Evolutionary conservation across 2,888 invertebrate genomes (phyloP), one percentile per base, ranked within the genome.

Genomic region (Cerastis leucographa): DNA sequence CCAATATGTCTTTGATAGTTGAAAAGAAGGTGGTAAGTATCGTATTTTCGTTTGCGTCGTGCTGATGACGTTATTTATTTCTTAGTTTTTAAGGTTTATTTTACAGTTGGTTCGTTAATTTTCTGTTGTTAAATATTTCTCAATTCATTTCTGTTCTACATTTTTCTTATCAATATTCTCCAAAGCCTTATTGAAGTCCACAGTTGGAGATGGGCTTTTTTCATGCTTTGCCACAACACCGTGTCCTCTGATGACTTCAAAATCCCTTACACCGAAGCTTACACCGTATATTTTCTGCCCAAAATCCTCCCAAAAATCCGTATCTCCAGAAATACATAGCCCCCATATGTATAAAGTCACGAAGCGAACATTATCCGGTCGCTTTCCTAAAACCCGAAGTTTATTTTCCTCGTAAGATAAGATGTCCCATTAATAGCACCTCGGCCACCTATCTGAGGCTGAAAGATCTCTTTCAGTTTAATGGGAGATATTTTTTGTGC

Each of bases 401-500:
- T 83, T 87, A 87, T 86, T 83, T 80, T 72, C 62, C 75, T 70
- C 76, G 74, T 89, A 90, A 94, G 94, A 95, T 94, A 95, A 94
- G 92, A 91, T 29, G 67, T 46, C 66, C 40, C 78, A 77, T 87
- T 87, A 86, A 81, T 87, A 86, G 88, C 93, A 92, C 93, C 93
- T 94, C 91, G 87, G 91, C 91, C 81, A 86, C 86, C 89, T 92
- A 93, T 94, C 93, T 92, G 92, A 90, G 91, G 85, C 90, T 94
- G 95, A 94, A 96, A 94, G 91, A 92, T 94, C 94, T 95, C 92
- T 93, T 94, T 93, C 93, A 92, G 94, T 94, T 92, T 96, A 95
- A 96, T 96, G 96, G 95, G 93, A 90, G 93, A 95, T 95, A 94
- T 95, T 95, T 95, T 96, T 95, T 93, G 91, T 94, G 93, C 93